Conservation (phyloP, 2,113 vertebrate species). For the Lepus europaeus region DNA sequence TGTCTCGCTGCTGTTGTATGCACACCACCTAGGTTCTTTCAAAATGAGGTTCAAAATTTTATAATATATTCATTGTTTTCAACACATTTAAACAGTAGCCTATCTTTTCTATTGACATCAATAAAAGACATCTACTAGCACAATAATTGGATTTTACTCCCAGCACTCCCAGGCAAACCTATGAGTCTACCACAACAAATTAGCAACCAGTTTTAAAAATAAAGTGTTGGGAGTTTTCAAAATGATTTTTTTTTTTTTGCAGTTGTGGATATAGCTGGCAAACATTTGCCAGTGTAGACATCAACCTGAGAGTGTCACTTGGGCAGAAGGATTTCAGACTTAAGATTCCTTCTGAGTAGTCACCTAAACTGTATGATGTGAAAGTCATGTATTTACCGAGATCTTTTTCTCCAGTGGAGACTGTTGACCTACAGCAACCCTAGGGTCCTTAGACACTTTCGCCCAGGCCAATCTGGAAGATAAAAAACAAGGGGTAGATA, state of each 20-base stretch:
- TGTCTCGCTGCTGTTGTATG: slow-evolving; percentile 64
- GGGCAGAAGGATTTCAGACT: slow-evolving; percentile 50
- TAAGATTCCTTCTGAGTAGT: not conserved
- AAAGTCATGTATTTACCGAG: slow-evolving; percentile 64
- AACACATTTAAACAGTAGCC: slow-evolving; percentile 47
- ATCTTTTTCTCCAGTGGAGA: slow-evolving; percentile 78
- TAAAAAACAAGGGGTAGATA: slow-evolving; percentile 22
- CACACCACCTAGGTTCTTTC: slow-evolving; percentile 68
- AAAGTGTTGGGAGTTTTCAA: slow-evolving; percentile 6
- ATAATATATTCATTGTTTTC: slow-evolving; percentile 15
- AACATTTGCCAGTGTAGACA: slow-evolving; percentile 4
- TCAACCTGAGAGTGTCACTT: not conserved
- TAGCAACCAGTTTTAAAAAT: slow-evolving; percentile 35
- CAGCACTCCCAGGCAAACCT: not conserved
- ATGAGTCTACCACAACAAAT: not conserved
- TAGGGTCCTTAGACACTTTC: slow-evolving; percentile 72
- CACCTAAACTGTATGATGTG: not conserved
- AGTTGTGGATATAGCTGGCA: not conserved
- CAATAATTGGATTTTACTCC: slow-evolving; percentile 31
- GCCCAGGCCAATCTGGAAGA: slow-evolving; percentile 74
- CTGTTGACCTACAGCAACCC: slow-evolving; percentile 66
- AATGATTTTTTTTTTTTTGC: not conserved
- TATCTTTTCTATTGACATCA: not conserved
- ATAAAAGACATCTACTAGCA: slow-evolving; percentile 29
- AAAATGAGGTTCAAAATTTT: slow-evolving; percentile 52